Evolutionary conservation across 2,113 vertebrate species (phyloP).

Genomic region (Psettodes erumei): DNA sequence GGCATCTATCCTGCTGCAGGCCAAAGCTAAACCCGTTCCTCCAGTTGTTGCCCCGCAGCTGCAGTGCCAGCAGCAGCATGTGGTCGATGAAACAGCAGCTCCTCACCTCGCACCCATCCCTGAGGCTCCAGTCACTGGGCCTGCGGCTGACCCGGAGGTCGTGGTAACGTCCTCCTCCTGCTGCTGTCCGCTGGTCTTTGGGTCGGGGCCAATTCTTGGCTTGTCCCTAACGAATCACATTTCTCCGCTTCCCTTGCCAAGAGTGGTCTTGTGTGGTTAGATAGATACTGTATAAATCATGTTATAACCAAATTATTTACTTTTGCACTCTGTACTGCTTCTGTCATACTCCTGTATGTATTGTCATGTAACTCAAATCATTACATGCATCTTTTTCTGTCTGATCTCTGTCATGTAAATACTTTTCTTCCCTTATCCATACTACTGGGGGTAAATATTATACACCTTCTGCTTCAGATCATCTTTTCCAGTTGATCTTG

Average conservation of each 20-base stretch:
- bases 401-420: not conserved
- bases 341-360: not conserved
- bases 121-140: conserved; percentile 59
- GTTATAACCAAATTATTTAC: conserved; percentile 5
- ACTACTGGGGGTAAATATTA: not conserved
- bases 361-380: conserved; percentile 3
- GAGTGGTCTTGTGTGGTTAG: not conserved
- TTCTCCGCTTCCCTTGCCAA: conserved; percentile 13
- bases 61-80: conserved; percentile 52
- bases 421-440: not conserved
- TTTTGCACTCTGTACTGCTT: not conserved
- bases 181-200: conserved; percentile 53
- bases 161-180: conserved; percentile 76
- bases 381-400: not conserved
- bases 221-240: conserved; percentile 54
- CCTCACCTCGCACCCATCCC: conserved; percentile 69
- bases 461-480: not conserved
- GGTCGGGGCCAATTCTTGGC: conserved; percentile 45
- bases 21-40: conserved; percentile 68
- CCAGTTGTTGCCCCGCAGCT: conserved; percentile 53
- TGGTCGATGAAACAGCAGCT: conserved; percentile 60
- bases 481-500: conserved; percentile 18
- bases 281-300: not conserved
- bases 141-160: conserved; percentile 65
- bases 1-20: conserved; percentile 52